A percentile compares a stretch with the other conserved stretches of the same genome.
Evolutionary conservation across 2,888 invertebrate genomes (phyloP).

Genomic region (Eupithecia centaureata): DNA sequence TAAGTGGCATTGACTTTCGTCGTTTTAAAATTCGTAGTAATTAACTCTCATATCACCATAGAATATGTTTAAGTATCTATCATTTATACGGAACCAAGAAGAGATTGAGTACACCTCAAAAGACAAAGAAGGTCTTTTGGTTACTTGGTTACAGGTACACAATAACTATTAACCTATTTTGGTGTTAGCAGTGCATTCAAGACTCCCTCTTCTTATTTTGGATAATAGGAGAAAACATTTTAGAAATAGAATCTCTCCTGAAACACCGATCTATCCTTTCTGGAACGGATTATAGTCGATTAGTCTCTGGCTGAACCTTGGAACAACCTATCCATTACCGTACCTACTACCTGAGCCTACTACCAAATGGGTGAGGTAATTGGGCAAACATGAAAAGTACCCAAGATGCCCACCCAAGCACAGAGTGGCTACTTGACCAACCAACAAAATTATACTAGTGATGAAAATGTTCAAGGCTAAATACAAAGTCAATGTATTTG

Average conservation of each 20-base stretch:
- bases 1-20: background rate
- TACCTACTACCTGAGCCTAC: background rate
- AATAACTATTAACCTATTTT: too few species aligned
- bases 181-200: background rate
- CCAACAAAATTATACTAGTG: conserved; percentile 38
- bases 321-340: too few species aligned
- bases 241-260: too few species aligned
- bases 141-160: too few species aligned
- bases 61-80: too few species aligned
- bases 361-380: background rate
- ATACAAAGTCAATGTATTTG: conserved; percentile 27
- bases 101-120: too few species aligned
- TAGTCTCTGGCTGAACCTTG: background rate
- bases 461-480: conserved; percentile 48
- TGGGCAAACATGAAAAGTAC: conserved; percentile 9
- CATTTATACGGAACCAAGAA: background rate
- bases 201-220: background rate
- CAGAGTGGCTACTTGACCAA: conserved; percentile 1
- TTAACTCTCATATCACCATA: too few species aligned
- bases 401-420: conserved; percentile 24
- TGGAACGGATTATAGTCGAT: too few species aligned
- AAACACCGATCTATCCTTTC: too few species aligned
- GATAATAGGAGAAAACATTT: too few species aligned
- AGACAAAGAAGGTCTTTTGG: too few species aligned
- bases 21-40: too few species aligned